phyloP scores from a whole-genome alignment of 2,113 vertebrate genomes.

The Thomomys bottae region DNA sequence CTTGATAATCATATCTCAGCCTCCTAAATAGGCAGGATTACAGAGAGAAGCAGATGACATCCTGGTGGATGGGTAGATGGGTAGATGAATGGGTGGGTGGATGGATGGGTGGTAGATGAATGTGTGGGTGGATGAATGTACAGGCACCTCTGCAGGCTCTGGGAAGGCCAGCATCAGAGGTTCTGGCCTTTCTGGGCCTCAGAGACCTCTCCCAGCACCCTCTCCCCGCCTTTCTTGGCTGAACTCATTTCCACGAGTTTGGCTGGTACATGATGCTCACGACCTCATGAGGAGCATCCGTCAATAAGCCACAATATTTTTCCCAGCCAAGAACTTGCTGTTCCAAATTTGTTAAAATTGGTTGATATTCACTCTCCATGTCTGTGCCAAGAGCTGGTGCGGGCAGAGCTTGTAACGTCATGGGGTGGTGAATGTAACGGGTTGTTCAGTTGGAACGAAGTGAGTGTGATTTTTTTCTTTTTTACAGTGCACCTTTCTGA shows the following conservation, averaged over 20 bases:
- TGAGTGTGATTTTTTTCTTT: neutral
- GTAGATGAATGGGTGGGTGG: no score
- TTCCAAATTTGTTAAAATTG: slow-evolving; percentile 42
- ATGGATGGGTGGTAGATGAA: neutral
- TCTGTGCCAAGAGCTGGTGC: slow-evolving; percentile 24
- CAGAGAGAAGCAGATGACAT: no score
- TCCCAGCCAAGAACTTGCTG: slow-evolving; percentile 38
- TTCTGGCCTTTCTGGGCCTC: neutral
- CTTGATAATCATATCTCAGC: no score
- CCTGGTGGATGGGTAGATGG: neutral
- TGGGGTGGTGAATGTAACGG: neutral
- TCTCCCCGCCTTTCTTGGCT: neutral
- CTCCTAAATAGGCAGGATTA: no score
- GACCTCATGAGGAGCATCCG: neutral
- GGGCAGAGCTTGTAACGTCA: slow-evolving; percentile 31
- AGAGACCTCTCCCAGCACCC: neutral
- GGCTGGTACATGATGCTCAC: neutral
- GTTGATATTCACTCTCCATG: slow-evolving; percentile 28
- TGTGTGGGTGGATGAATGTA: neutral
- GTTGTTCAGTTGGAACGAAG: neutral
- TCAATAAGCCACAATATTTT: slow-evolving; percentile 4
- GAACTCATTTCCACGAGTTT: neutral
- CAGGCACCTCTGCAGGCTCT: neutral
- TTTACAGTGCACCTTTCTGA: neutral
- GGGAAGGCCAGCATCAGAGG: neutral